Evolutionary conservation across 2,888 invertebrate genomes (phyloP).

Genomic region (Rambutsinella grinnellia): DNA sequence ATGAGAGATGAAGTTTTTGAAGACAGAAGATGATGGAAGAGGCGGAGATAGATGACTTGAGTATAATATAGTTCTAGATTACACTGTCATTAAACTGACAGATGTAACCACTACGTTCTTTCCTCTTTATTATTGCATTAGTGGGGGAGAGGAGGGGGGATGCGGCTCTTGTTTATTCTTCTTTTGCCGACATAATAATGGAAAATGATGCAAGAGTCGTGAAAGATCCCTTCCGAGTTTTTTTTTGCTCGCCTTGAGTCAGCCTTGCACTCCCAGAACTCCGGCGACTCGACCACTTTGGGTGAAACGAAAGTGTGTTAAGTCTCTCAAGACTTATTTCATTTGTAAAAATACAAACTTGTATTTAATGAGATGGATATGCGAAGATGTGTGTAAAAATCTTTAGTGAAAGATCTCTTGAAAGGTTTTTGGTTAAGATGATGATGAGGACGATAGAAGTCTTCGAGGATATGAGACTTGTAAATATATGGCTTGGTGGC

Average conservation of each 20-base stretch:
- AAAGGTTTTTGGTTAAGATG: neutral
- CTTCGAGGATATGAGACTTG: no score
- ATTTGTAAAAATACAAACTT: neutral
- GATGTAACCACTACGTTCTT: slow-evolving; percentile 49
- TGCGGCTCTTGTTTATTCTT: neutral
- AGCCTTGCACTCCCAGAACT: neutral
- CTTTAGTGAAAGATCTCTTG: neutral
- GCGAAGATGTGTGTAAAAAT: neutral
- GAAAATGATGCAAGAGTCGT: neutral
- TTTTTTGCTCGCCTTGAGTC: neutral
- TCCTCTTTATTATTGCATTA: slow-evolving; percentile 17
- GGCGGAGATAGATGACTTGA: slow-evolving; percentile 5
- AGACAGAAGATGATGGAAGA: slow-evolving; percentile 36
- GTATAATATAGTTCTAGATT: slow-evolving; percentile 52
- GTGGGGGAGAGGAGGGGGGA: neutral
- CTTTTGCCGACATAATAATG: neutral
- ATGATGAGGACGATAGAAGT: slow-evolving; percentile 4
- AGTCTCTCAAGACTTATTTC: no score
- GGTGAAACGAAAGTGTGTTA: no score
- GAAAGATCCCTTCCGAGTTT: neutral
- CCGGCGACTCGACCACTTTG: neutral
- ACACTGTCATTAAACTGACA: slow-evolving; percentile 56
- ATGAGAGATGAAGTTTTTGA: slow-evolving; percentile 17
- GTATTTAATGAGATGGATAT: neutral
- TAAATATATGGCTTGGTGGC: neutral